These are phyloP conservation scores for Pentamera pediparva DNA, from an alignment of 53 echinoderm and acorn worm genomes.

Conservation along the genomic window DNA sequence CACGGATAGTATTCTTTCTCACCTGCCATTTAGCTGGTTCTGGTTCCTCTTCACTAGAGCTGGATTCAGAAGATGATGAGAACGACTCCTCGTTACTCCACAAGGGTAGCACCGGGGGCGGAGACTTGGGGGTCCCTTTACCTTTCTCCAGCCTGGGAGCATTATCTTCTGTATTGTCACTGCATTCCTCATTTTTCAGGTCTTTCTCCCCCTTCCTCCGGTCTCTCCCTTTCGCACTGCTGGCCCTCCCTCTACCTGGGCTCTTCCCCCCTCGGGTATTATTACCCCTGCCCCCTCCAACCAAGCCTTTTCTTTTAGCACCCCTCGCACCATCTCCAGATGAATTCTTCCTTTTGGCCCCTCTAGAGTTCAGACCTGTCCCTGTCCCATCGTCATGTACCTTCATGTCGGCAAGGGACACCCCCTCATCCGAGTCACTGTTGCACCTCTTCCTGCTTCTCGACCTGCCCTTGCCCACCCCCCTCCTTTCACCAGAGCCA, in stretches of 20 bases:
- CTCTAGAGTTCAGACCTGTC: not conserved
- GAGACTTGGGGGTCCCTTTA: not conserved
- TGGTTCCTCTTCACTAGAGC: slow-evolving; percentile 47
- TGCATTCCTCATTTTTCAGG: slow-evolving; percentile 3
- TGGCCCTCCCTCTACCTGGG: not conserved
- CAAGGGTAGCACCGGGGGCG: not conserved
- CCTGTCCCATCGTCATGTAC: no score
- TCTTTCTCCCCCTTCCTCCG: slow-evolving; percentile 5
- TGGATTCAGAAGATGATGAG: slow-evolving; percentile 11
- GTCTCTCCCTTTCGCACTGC: not conserved
- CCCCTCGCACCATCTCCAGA: no score
- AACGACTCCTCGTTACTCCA: slow-evolving; percentile 1
- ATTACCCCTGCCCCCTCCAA: slow-evolving; percentile 23
- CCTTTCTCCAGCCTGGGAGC: not conserved
- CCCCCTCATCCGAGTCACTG: slow-evolving; percentile 33
- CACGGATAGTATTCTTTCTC: not conserved
- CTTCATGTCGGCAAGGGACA: slow-evolving; percentile 25
- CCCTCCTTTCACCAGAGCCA: no score
- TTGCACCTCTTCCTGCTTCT: not conserved
- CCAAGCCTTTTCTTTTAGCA: not conserved
- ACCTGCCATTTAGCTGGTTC: slow-evolving; percentile 45
- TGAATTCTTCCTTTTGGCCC: slow-evolving; percentile 19
- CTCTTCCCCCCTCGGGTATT: not conserved
- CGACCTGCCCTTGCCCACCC: not conserved
- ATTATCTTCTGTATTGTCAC: slow-evolving; percentile 56